phyloP scores from a whole-genome alignment of 2,797 vertebrate species.

The Lutjanus argentimaculatus region DNA sequence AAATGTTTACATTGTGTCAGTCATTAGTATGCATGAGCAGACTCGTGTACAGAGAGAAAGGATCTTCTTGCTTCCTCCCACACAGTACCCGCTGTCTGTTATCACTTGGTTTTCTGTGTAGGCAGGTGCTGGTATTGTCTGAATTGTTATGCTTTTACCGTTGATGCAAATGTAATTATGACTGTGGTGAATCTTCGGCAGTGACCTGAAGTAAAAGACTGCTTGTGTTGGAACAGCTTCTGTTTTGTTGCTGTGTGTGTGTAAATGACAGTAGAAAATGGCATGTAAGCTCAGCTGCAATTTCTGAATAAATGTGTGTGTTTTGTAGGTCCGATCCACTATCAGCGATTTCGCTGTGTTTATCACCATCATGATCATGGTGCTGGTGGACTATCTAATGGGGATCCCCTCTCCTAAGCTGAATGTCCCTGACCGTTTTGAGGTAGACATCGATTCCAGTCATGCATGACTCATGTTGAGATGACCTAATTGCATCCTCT shows the following conservation, averaged over 20 bases:
- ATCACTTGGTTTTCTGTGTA: conserved; percentile 49
- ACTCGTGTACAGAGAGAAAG: conserved; percentile 36
- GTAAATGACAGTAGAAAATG: neutral
- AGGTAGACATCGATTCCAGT: conserved; percentile 84
- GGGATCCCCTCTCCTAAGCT: conserved; percentile 98
- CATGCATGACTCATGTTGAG: neutral
- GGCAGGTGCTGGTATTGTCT: conserved; percentile 55
- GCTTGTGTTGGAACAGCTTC: neutral
- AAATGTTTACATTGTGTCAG: conserved; percentile 59
- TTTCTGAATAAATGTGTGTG: conserved; percentile 7
- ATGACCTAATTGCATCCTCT: neutral
- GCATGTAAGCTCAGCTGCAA: neutral
- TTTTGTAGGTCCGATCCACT: conserved; percentile 92
- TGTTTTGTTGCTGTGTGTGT: conserved; percentile 1
- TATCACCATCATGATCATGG: conserved; percentile 98
- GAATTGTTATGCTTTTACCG: conserved; percentile 30
- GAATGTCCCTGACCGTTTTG: conserved; percentile 95
- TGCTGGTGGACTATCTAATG: conserved; percentile 95
- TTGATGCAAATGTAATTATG: conserved; percentile 47
- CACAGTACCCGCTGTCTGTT: conserved; percentile 41
- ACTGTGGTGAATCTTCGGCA: conserved; percentile 15
- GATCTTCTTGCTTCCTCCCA: conserved; percentile 51
- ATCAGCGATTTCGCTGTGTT: conserved; percentile 99
- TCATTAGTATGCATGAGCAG: conserved; percentile 41
- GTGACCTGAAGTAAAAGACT: conserved; percentile 14